Conservation (phyloP, 1,140 invertebrate species). For the Antheraea mylitta region DNA sequence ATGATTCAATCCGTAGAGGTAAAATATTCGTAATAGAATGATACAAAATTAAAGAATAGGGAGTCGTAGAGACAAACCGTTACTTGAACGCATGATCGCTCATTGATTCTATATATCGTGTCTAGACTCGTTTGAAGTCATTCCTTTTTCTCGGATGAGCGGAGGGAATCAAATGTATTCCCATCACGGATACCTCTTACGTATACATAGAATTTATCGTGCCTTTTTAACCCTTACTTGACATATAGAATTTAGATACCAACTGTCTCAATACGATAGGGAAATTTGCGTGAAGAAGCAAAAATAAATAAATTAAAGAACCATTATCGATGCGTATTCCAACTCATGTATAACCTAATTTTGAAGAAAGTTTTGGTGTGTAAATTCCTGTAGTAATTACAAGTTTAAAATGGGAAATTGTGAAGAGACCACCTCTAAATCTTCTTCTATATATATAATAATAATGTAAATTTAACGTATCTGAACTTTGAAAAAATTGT, state of each 20-base stretch:
- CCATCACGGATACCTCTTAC: not conserved
- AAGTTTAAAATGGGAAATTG: too few species aligned
- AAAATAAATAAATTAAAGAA: too few species aligned
- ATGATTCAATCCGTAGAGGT: too few species aligned
- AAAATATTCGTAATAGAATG: too few species aligned
- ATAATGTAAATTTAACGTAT: too few species aligned
- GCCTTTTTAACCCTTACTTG: not conserved
- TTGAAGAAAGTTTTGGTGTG: too few species aligned
- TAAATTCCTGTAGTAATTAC: too few species aligned
- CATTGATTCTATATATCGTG: not conserved
- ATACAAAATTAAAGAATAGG: not conserved
- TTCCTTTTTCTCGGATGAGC: slow-evolving; percentile 1
- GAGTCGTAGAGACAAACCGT: not conserved
- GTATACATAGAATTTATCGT: not conserved
- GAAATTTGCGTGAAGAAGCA: not conserved
- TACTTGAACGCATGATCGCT: not conserved
- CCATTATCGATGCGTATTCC: too few species aligned
- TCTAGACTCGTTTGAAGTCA: not conserved
- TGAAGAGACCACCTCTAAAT: too few species aligned
- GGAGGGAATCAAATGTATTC: slow-evolving; percentile 4
- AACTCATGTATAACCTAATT: too few species aligned
- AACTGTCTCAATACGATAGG: not conserved
- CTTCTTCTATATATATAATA: too few species aligned
- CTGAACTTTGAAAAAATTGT: too few species aligned
- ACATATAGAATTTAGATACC: not conserved